phyloP scores from a whole-genome alignment of 2,113 vertebrate species.

The Desmodus rotundus region DNA sequence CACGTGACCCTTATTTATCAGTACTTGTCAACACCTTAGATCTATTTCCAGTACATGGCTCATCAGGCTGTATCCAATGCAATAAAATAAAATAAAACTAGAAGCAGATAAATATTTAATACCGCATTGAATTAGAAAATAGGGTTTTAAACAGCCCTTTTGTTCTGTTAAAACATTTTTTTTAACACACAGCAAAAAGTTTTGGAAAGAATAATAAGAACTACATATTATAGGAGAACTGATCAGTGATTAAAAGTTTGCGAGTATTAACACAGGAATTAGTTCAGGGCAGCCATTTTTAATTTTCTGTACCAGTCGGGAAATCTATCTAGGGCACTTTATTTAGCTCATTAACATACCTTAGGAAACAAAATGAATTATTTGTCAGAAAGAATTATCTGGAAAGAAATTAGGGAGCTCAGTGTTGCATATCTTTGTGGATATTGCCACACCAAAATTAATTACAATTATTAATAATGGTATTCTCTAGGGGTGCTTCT shows the following conservation, averaged over 20 bases:
- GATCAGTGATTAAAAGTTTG: constrained; percentile 5
- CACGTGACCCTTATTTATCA: neutral
- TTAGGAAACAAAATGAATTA: constrained; percentile 71
- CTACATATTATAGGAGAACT: neutral
- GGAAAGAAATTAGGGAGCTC: constrained; percentile 77
- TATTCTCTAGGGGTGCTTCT: constrained; percentile 67
- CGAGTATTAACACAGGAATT: neutral
- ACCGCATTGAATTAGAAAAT: neutral
- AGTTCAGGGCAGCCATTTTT: constrained; percentile 55
- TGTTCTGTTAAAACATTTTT: neutral
- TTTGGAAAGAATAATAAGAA: neutral
- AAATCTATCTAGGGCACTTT: constrained; percentile 52
- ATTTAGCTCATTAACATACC: constrained; percentile 71
- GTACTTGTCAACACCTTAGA: neutral
- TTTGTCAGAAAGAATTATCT: constrained; percentile 81
- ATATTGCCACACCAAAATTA: constrained; percentile 77
- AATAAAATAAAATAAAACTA: neutral
- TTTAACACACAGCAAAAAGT: neutral
- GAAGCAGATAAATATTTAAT: neutral
- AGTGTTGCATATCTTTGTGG: constrained; percentile 76
- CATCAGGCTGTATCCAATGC: neutral
- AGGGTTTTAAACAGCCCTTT: neutral
- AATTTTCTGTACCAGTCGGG: constrained; percentile 41
- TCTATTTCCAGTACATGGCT: neutral
- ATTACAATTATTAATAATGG: constrained; percentile 78